Evolutionary conservation across 2,888 invertebrate genomes (phyloP), one percentile per base, ranked within the genome.

Genomic region (Mesopsocus fuscifrons): DNA sequence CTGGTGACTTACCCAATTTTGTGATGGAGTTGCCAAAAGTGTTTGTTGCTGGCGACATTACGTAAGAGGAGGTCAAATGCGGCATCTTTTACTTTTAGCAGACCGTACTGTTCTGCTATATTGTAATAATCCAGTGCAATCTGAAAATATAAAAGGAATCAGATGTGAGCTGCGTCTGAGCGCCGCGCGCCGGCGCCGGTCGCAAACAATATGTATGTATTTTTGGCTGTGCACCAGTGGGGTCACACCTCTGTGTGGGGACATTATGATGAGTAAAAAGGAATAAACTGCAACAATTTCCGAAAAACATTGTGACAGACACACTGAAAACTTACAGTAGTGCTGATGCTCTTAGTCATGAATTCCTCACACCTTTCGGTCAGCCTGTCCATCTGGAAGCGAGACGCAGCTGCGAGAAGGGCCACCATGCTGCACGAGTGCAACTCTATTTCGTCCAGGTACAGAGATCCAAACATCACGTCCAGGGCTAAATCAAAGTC

Each of bases 391-490:
- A 80, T 56, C 57, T 79, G 79, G 49, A 81, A 72, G 51, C 80
- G 62, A 3, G 75, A 74, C 2, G 79, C 75, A n/a, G 77, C 72
- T 30, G 80, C 77, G 43, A 80, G 55, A 34, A 77, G 71, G 2
- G 72, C 66, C 45, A 76, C 67, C 5, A 77, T 74, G 54, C 71
- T 69, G 41, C 69, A 64, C 2, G 76, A 73, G 50, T 76, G 74
- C 30, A 81, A 62, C 46, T 67, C 68, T 2, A 81, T 67, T 60
- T 80, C 78, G 55, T 78, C 77, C 49, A 72, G 71, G 55, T 81
- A 81, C 52, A 81, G 65, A 2, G 80, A 79, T 17, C 81, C 80
- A 51, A 81, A 68, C 2, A 78, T 76, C 20, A 70, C 68, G 51
- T 70, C 66, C 43, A 81, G 57, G 18, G 78, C 78, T 75, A 55